Base-by-base conservation (phyloP, 2,888 invertebrate genomes). In the Graphium colonna region DNA sequence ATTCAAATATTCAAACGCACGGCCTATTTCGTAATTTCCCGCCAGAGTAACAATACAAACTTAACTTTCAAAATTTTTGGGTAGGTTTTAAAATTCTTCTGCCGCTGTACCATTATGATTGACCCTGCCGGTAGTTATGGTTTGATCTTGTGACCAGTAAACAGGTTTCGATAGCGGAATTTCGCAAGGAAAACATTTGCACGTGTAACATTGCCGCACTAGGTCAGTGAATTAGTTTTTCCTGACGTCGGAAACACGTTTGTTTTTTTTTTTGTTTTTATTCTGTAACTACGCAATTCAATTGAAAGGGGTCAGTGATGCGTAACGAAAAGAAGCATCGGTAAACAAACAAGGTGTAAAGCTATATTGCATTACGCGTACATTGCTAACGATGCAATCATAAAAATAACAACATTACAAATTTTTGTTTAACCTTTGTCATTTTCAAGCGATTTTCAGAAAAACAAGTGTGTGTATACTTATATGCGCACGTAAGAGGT, bases 251-350 rank as follows among this genome's bases (percentile, higher is more conserved):
- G 39, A 40, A 40, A 16, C 39, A 8, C 15, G 39, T 40, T 40
- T 31, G 31, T 31, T 7, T 7, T 26, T 26, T 26, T 26, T 4
- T 15, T 3, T 44, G 13, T 1, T 26, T 18, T 7, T 12, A 15
- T 39, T 38, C 38, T 47, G 38, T 31, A 40, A n/a, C 12, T 28
- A 31, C 40, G 16, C 16, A 28, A 15, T 15, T 42, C 42, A 41
- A 18, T 18, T 15, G 8, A 47, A 15, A 28, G 9, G 36, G 43
- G 26, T 38, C 38, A 18, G 8, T 38, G 36, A 17, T 26, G 36
- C 21, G 16, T 42, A 17, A 33, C 13, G 31, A 13, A 26, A 43
- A 38, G 3, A 21, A 50, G 18, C 18, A 18, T 41, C 18, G 18
- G 21, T 18, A 41, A 41, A 13, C 21, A 18, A 10, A 39, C n/a